These are phyloP conservation scores for Aphrophora alni DNA, from an alignment of 2,888 invertebrate genomes.

Conservation along the genomic window DNA sequence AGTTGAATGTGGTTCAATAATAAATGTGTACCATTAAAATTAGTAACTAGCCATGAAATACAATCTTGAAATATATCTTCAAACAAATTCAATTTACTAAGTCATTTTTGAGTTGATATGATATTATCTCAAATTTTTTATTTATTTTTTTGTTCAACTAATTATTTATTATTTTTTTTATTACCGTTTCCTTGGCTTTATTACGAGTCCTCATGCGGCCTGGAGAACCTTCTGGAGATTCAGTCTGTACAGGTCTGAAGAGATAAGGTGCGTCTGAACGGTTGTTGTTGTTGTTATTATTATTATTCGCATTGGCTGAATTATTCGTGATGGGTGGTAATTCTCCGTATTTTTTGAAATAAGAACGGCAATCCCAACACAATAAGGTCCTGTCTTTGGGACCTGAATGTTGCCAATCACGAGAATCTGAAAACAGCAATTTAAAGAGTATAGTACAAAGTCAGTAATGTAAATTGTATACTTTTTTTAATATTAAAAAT, in stretches of 20 bases:
- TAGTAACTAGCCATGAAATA: too few species aligned
- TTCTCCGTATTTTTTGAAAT: conserved; percentile 80
- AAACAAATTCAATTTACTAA: too few species aligned
- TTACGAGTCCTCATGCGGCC: conserved; percentile 90
- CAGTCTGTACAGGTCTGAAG: conserved; percentile 63
- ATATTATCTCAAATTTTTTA: too few species aligned
- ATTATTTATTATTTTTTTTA: too few species aligned
- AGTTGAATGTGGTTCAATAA: too few species aligned
- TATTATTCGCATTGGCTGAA: conserved; percentile 40
- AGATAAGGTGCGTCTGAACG: conserved; percentile 56
- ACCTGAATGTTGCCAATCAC: conserved; percentile 69
- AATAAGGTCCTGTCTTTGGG: conserved; percentile 70
- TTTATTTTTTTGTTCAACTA: too few species aligned
- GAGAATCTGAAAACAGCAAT: conserved; percentile 61
- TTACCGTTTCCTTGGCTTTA: conserved; percentile 77
- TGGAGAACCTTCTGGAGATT: conserved; percentile 77
- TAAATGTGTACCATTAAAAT: too few species aligned
- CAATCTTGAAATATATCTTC: too few species aligned
- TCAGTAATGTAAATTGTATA: not conserved
- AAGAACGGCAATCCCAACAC: conserved; percentile 77
- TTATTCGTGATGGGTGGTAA: conserved; percentile 61
- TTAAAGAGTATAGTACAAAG: not conserved
- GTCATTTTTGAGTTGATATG: too few species aligned
- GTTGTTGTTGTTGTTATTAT: conserved; percentile 44
- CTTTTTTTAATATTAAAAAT: too few species aligned